These are phyloP conservation scores for Ochotona curzoniae DNA, from an alignment of 2,113 vertebrate genomes.

Conservation along the genomic window DNA sequence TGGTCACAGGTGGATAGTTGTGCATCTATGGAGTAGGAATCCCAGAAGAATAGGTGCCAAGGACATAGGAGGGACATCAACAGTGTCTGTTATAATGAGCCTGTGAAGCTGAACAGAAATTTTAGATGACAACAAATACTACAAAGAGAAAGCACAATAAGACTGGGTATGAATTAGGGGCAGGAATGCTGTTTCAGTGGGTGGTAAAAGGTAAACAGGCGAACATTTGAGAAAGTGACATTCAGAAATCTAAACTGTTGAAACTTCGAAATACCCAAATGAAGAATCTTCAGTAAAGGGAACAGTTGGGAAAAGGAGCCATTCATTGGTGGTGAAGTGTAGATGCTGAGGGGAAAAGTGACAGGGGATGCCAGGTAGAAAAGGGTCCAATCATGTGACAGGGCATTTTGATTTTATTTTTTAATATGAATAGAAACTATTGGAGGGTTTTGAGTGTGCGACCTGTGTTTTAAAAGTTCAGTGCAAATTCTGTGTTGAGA, in stretches of 20 bases:
- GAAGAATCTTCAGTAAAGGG: not conserved
- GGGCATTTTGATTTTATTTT: slow-evolving; percentile 5
- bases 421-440: not conserved
- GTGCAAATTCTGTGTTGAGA: not conserved
- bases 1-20: not conserved
- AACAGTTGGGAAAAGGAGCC: not conserved
- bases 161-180: not conserved
- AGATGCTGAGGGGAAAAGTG: no score
- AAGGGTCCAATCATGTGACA: not conserved
- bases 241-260: not conserved
- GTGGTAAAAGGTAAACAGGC: not conserved
- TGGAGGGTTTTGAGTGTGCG: not conserved
- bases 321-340: no score
- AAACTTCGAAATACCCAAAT: not conserved
- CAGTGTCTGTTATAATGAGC: not conserved
- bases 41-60: not conserved
- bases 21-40: not conserved
- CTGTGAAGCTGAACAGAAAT: not conserved
- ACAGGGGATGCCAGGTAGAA: not conserved
- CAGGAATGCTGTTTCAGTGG: not conserved
- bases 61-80: not conserved
- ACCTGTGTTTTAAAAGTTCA: not conserved
- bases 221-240: not conserved
- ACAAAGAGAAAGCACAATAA: not conserved
- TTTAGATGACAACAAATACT: not conserved